Conservation (phyloP, 2,113 vertebrate species). For the Serranochromis macrocephalus region DNA sequence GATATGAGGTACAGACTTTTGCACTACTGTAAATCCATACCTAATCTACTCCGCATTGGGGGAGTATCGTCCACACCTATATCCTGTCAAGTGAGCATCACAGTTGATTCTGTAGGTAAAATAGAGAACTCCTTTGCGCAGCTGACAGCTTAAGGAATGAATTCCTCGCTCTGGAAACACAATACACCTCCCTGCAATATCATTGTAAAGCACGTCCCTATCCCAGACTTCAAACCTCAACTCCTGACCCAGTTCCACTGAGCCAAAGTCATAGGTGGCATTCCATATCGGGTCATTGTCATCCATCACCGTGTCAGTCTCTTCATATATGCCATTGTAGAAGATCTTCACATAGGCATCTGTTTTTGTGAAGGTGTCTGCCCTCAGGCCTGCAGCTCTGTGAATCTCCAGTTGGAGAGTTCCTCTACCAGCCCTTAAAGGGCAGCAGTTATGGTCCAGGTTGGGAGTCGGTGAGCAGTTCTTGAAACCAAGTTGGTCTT, state of each 20-base stretch:
- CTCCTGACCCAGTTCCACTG: conserved; percentile 63
- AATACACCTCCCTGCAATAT: conserved; percentile 56
- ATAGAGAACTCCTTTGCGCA: conserved; percentile 66
- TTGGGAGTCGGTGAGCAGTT: conserved; percentile 61
- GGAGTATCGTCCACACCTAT: conserved; percentile 67
- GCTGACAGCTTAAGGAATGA: conserved; percentile 64
- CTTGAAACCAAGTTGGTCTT: conserved; percentile 16
- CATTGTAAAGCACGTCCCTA: conserved; percentile 65
- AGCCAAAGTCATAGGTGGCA: conserved; percentile 54
- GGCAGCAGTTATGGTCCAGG: conserved; percentile 73
- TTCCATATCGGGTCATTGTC: conserved; percentile 71
- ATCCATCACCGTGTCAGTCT: conserved; percentile 61
- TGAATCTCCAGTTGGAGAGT: conserved; percentile 55
- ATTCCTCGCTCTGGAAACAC: conserved; percentile 62
- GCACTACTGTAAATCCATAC: background rate
- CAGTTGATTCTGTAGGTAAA: conserved; percentile 65
- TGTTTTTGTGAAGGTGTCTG: conserved; percentile 63
- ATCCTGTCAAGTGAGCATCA: conserved; percentile 66
- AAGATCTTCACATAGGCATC: conserved; percentile 73
- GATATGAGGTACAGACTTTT: background rate
- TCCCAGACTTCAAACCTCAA: conserved; percentile 75
- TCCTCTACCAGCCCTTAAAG: conserved; percentile 58
- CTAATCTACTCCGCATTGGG: conserved; percentile 49
- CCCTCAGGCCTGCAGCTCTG: conserved; percentile 56
- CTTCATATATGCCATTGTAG: conserved; percentile 62